Percentiles rank a stretch among this genome's conserved stretches.
These are phyloP conservation scores for Ochropleura leucogaster DNA, from an alignment of 2,888 invertebrate genomes.

Conservation along the genomic window DNA sequence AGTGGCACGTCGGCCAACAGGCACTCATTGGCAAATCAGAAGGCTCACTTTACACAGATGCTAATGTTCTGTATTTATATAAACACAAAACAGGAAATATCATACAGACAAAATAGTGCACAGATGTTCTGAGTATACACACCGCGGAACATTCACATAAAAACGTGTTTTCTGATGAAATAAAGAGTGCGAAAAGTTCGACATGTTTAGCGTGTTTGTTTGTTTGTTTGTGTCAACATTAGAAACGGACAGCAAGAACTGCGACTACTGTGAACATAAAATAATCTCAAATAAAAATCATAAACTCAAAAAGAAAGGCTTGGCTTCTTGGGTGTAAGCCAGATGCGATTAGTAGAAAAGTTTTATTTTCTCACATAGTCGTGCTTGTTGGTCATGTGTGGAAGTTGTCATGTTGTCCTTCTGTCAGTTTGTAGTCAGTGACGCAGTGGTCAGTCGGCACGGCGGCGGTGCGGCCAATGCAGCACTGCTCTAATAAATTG, in stretches of 20 bases:
- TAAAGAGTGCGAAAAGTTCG: not conserved
- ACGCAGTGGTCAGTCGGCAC: conserved; percentile 24
- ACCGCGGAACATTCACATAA: not conserved
- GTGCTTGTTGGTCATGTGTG: not conserved
- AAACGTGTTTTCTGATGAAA: not conserved
- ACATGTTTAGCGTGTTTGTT: not conserved
- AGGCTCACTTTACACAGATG: not conserved
- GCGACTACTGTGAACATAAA: not conserved
- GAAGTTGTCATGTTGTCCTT: not conserved
- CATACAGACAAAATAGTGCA: not conserved
- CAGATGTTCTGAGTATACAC: not conserved
- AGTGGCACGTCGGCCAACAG: conserved; percentile 19
- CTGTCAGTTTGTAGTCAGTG: conserved; percentile 8
- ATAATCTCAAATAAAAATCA: no score
- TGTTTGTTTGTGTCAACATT: not conserved
- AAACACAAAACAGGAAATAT: not conserved
- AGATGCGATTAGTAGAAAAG: not conserved
- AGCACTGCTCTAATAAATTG: conserved; percentile 44
- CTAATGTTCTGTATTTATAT: not conserved
- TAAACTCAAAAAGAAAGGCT: not conserved
- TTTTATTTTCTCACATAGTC: not conserved
- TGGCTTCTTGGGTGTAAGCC: not conserved
- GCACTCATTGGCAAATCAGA: not conserved
- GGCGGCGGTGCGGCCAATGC: conserved; percentile 13
- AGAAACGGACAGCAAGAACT: not conserved